phyloP scores from a whole-genome alignment of 2,113 vertebrate species.

The Aptenodytes forsteri region DNA sequence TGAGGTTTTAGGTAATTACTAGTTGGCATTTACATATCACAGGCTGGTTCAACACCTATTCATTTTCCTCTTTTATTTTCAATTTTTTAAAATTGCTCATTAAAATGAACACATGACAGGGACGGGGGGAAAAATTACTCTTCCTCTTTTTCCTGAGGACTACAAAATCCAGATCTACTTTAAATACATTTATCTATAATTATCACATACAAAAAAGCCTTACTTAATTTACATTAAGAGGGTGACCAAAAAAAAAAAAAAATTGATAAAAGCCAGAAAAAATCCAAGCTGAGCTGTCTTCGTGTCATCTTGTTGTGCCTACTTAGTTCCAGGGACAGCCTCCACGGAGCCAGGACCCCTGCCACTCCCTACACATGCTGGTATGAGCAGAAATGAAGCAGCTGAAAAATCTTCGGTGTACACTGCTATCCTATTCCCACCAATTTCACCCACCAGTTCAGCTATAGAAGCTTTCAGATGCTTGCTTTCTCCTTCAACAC shows the following conservation, averaged over 20 bases:
- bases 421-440: neutral
- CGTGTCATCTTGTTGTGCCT: slow-evolving; percentile 17
- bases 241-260: neutral
- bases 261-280: neutral
- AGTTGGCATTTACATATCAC: slow-evolving; percentile 88
- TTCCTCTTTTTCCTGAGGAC: slow-evolving; percentile 70
- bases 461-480: neutral
- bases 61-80: slow-evolving; percentile 87
- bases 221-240: slow-evolving; percentile 53
- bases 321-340: neutral
- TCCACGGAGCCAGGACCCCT: neutral
- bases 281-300: neutral
- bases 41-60: slow-evolving; percentile 86
- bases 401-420: neutral
- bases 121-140: slow-evolving; percentile 66
- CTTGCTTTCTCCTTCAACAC: slow-evolving; percentile 5
- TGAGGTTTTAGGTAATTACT: slow-evolving; percentile 87
- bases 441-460: neutral
- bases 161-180: slow-evolving; percentile 74
- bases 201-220: slow-evolving; percentile 61
- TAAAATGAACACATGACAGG: slow-evolving; percentile 84
- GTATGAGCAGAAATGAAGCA: neutral
- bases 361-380: neutral
- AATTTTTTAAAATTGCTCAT: slow-evolving; percentile 86
- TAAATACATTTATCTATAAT: slow-evolving; percentile 72